Conservation (phyloP, 2,797 vertebrate genomes). For the Zenarchopterus dispar region DNA sequence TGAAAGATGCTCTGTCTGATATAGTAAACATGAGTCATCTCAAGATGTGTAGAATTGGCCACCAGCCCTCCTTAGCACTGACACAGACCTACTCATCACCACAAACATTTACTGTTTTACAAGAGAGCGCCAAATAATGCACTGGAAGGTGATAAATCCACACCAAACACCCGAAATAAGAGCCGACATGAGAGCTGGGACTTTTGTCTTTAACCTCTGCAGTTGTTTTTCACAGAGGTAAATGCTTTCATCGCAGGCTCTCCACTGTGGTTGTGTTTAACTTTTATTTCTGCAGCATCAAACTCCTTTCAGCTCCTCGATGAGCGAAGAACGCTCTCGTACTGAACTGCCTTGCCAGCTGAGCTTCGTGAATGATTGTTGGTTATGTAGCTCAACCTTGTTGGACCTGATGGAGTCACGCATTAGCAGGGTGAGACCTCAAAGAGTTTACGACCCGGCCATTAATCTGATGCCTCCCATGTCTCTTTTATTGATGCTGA, state of each 20-base stretch:
- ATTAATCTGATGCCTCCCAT: constrained; percentile 68
- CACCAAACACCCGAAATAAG: constrained; percentile 62
- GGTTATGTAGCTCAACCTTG: constrained; percentile 56
- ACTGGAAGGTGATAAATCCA: constrained; percentile 59
- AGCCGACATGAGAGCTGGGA: constrained; percentile 50
- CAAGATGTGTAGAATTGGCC: constrained; percentile 54
- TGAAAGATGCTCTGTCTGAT: constrained; percentile 33
- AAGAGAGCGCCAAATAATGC: constrained; percentile 58
- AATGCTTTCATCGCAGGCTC: constrained; percentile 60
- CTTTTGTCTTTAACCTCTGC: constrained; percentile 47
- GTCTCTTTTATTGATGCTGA: constrained; percentile 64
- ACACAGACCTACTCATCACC: constrained; percentile 70
- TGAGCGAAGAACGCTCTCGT: constrained; percentile 24
- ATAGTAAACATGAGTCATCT: constrained; percentile 62
- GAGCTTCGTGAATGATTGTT: constrained; percentile 43
- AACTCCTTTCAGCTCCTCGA: constrained; percentile 21
- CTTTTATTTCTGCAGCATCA: background rate
- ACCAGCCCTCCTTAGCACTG: constrained; percentile 43
- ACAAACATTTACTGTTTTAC: constrained; percentile 74
- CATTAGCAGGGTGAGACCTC: constrained; percentile 49
- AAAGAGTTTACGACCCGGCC: constrained; percentile 64
- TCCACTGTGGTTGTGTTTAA: constrained; percentile 20
- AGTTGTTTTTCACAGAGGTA: constrained; percentile 57
- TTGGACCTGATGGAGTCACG: constrained; percentile 49
- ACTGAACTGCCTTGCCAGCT: constrained; percentile 16